Conservation (phyloP, 2,888 invertebrate genomes). For the Troides aeacus region DNA sequence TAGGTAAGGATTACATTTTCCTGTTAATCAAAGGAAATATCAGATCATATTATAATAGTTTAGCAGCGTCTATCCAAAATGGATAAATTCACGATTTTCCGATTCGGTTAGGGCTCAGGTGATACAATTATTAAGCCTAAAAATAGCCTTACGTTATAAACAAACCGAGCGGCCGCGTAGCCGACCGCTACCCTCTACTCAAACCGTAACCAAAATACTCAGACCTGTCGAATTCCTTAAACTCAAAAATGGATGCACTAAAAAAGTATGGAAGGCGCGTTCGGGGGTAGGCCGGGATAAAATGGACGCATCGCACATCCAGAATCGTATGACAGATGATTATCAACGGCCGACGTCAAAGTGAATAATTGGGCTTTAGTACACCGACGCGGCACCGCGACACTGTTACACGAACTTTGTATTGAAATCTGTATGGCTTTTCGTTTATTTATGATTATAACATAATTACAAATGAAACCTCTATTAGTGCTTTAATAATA, state of each 20-base stretch:
- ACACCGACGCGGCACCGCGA: constrained; percentile 44
- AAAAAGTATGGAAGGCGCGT: constrained; percentile 7
- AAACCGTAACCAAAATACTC: constrained; percentile 3
- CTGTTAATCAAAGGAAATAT: too few species aligned
- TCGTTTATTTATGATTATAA: background rate
- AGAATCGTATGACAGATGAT: constrained; percentile 76
- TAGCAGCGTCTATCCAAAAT: background rate
- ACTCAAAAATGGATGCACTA: constrained; percentile 19
- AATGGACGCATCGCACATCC: constrained; percentile 55
- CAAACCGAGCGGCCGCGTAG: constrained; percentile 63
- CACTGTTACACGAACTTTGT: constrained; percentile 12
- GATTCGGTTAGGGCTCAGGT: background rate
- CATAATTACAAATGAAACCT: too few species aligned
- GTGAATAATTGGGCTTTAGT: constrained; percentile 77
- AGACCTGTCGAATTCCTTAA: background rate
- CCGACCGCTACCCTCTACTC: constrained; percentile 58
- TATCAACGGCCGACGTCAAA: constrained; percentile 76
- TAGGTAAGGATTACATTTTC: too few species aligned
- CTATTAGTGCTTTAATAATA: too few species aligned
- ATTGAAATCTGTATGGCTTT: constrained; percentile 1
- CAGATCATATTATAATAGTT: too few species aligned
- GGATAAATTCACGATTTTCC: background rate
- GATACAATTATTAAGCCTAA: background rate
- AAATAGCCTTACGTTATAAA: constrained; percentile 66
- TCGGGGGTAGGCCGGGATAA: constrained; percentile 45